Percentiles rank a stretch among this genome's conserved stretches.
These are phyloP conservation scores for Ips nitidus DNA, from an alignment of 1,140 invertebrate genomes.

Conservation along the genomic window DNA sequence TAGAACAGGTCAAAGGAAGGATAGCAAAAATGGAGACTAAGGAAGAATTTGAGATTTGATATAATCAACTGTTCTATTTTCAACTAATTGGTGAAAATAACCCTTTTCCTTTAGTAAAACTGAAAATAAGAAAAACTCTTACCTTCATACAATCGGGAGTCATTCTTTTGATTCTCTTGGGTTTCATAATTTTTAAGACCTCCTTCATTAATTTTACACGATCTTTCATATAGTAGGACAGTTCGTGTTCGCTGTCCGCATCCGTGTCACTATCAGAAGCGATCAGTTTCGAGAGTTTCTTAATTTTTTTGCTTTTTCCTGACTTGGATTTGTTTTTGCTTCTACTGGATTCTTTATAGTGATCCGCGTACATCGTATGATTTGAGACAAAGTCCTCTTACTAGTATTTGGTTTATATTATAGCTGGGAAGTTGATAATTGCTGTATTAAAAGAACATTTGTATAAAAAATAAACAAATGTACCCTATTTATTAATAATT, in stretches of 20 bases:
- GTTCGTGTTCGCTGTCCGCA: conserved; percentile 48
- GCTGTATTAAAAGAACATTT: too few species aligned
- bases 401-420: too few species aligned
- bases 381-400: too few species aligned
- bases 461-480: too few species aligned
- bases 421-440: too few species aligned
- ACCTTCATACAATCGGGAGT: conserved; percentile 61
- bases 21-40: not conserved
- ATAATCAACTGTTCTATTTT: too few species aligned
- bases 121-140: not conserved
- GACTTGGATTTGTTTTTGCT: conserved; percentile 9
- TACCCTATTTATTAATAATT: too few species aligned
- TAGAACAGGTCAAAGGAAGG: not conserved
- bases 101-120: too few species aligned
- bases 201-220: conserved; percentile 65
- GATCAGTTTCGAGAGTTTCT: conserved; percentile 40
- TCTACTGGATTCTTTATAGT: not conserved
- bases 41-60: too few species aligned
- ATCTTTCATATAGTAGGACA: conserved; percentile 64
- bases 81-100: too few species aligned
- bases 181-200: conserved; percentile 62
- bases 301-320: conserved; percentile 36
- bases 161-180: conserved; percentile 62
- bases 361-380: too few species aligned
- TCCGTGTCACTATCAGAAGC: conserved; percentile 42